Evolutionary conservation across 2,888 invertebrate species (phyloP).

Genomic region (Drosophila mimica): DNA sequence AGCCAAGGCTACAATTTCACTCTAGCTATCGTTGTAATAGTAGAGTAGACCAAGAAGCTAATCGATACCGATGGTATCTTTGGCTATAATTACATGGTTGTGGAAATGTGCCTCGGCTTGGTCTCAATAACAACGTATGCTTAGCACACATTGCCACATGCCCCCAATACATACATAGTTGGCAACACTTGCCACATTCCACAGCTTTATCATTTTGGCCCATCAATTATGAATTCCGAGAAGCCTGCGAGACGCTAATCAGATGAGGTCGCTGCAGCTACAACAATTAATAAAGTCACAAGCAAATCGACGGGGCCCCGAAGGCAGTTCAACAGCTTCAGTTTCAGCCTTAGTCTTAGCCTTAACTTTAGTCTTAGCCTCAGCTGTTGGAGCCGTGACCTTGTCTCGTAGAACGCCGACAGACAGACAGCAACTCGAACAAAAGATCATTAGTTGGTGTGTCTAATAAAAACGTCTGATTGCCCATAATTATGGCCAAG

Average conservation of each 20-base stretch:
- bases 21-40: not conserved
- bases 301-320: constrained; percentile 19
- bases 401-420: constrained; percentile 30
- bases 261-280: constrained; percentile 28
- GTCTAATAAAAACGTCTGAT: constrained; percentile 71
- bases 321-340: constrained; percentile 9
- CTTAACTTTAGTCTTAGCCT: not conserved
- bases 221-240: constrained; percentile 64
- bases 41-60: not conserved
- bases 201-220: constrained; percentile 56
- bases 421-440: constrained; percentile 10
- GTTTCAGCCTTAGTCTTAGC: not conserved
- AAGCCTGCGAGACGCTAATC: constrained; percentile 43
- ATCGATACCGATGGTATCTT: constrained; percentile 1
- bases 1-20: not conserved
- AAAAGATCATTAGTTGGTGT: constrained; percentile 68
- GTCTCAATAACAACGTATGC: constrained; percentile 3
- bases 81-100: constrained; percentile 10
- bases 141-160: constrained; percentile 30
- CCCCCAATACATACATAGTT: constrained; percentile 31
- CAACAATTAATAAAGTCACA: constrained; percentile 41
- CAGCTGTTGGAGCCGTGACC: constrained; percentile 32
- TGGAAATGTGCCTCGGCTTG: not conserved
- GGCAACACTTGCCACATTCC: constrained; percentile 45
- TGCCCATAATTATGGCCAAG: constrained; percentile 67